Conservation (phyloP, 2,888 invertebrate species). For the Cheilosia soror region DNA sequence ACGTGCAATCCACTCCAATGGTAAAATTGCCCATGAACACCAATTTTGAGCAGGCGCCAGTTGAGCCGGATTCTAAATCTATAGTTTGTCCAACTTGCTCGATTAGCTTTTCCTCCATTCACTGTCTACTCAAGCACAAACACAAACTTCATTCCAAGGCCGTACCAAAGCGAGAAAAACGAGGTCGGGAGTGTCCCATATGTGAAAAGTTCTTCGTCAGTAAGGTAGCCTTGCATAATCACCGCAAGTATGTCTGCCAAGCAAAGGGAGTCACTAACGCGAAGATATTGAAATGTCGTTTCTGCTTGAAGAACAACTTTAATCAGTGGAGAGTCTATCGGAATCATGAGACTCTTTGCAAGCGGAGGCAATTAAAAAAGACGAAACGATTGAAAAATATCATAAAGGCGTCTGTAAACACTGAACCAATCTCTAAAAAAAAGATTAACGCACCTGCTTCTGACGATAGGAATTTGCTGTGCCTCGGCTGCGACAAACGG, state of each 20-base stretch:
- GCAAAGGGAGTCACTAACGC: conserved; percentile 69
- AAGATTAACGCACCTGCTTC: conserved; percentile 1
- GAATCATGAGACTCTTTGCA: conserved; percentile 79
- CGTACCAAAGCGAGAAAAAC: conserved; percentile 42
- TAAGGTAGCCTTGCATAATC: conserved; percentile 81
- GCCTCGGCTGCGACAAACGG: conserved; percentile 73
- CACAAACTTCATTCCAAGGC: conserved; percentile 72
- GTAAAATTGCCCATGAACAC: conserved; percentile 78
- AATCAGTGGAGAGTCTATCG: conserved; percentile 81
- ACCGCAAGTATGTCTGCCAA: conserved; percentile 81
- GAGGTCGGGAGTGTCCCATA: conserved; percentile 78
- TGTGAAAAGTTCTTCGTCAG: conserved; percentile 80
- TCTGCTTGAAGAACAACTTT: conserved; percentile 79
- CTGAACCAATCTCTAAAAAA: neutral
- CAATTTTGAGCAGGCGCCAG: conserved; percentile 36
- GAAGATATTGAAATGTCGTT: conserved; percentile 79
- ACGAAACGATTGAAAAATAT: conserved; percentile 5
- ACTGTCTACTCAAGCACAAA: conserved; percentile 77
- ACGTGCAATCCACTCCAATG: conserved; percentile 78
- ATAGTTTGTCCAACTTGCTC: conserved; percentile 63
- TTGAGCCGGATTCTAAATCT: conserved; percentile 27
- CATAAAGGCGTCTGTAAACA: neutral
- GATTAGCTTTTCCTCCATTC: conserved; percentile 54
- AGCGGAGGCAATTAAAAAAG: conserved; percentile 20
- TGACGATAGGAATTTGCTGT: conserved; percentile 73